Evolutionary conservation across 1,140 invertebrate species (phyloP).

Genomic region (Macrobrachium rosenbergii): DNA sequence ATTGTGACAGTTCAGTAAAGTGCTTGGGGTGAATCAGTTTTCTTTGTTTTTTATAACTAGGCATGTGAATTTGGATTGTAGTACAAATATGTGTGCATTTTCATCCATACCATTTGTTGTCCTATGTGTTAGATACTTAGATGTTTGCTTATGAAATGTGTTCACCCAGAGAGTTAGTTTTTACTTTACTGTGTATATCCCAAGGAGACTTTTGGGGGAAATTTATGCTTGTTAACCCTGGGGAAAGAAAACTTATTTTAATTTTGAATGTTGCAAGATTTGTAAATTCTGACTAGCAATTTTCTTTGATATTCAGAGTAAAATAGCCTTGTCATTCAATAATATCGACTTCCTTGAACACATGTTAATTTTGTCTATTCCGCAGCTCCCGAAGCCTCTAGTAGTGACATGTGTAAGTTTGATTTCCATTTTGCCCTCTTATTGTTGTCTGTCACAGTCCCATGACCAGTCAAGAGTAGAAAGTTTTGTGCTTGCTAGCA

Average conservation of each 20-base stretch:
- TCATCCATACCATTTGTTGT: not conserved
- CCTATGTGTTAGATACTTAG: constrained; percentile 1
- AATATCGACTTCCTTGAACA: constrained; percentile 29
- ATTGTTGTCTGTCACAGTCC: constrained; percentile 36
- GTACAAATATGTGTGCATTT: not conserved
- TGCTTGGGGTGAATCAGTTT: too few relatives aligned
- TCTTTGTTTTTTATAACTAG: not conserved
- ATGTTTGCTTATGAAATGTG: not conserved
- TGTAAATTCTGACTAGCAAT: too few relatives aligned
- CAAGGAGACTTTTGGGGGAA: too few relatives aligned
- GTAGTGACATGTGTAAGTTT: constrained; percentile 60
- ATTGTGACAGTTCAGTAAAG: too few relatives aligned
- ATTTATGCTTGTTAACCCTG: too few relatives aligned
- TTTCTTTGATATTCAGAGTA: too few relatives aligned
- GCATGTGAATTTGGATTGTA: not conserved
- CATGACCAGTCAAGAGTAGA: not conserved
- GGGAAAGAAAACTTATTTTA: too few relatives aligned
- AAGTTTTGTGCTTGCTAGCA: too few relatives aligned
- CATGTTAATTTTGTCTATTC: constrained; percentile 42
- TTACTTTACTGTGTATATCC: too few relatives aligned
- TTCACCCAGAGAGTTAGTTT: not conserved
- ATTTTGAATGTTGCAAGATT: too few relatives aligned
- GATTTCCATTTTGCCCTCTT: constrained; percentile 39
- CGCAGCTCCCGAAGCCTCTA: constrained; percentile 59
- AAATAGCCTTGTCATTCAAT: not conserved